Percentiles rank a stretch among this genome's conserved stretches.
phyloP scores from a whole-genome alignment of 2,113 vertebrate genomes.

The Callithrix jacchus region DNA sequence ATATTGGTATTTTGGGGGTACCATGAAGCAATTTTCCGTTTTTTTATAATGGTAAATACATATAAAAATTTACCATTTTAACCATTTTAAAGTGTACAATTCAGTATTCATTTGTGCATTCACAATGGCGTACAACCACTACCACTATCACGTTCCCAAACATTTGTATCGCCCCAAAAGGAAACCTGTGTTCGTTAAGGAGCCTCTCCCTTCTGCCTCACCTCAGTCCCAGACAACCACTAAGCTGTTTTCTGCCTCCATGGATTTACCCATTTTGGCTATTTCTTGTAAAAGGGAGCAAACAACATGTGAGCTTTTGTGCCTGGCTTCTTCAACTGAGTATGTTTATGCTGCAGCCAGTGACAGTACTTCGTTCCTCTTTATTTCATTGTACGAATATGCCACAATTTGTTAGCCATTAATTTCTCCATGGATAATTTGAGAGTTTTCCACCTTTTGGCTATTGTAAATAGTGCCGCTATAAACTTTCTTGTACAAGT shows the following conservation, averaged over 20 bases:
- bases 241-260: neutral
- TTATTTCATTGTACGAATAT: neutral
- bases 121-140: neutral
- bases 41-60: neutral
- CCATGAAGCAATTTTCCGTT: neutral
- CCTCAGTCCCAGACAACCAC: neutral
- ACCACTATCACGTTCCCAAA: neutral
- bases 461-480: neutral
- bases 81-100: neutral
- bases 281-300: neutral
- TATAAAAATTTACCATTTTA: neutral
- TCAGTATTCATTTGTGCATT: neutral
- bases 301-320: neutral
- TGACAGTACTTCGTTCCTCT: neutral
- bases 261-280: neutral
- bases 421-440: neutral
- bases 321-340: neutral
- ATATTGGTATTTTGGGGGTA: neutral
- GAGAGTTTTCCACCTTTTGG: neutral
- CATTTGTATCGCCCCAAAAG: neutral
- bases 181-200: neutral
- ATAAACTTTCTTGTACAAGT: neutral
- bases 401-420: neutral
- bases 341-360: too few species aligned
- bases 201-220: too few species aligned